Evolutionary conservation across 2,113 vertebrate species (phyloP).

Genomic region (Empidonax traillii): DNA sequence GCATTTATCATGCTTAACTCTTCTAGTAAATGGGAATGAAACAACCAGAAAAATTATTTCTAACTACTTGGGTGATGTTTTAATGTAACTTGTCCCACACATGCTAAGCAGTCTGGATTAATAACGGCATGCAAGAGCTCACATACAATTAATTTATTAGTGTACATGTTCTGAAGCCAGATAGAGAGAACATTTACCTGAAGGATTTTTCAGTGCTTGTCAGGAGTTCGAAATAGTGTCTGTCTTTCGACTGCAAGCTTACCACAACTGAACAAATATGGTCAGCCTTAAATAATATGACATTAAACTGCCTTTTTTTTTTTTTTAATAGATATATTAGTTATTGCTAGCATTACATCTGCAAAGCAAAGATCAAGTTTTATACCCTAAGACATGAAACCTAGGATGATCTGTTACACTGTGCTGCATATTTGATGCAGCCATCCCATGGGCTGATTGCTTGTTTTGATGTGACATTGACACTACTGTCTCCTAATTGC

Average conservation of each 20-base stretch:
- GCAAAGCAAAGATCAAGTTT: not conserved
- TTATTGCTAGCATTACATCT: not conserved
- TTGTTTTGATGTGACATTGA: conserved; percentile 14
- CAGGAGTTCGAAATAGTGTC: not conserved
- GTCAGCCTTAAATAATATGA: conserved; percentile 4
- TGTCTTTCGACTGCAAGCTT: conserved; percentile 14
- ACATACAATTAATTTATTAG: not conserved
- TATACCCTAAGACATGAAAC: not conserved
- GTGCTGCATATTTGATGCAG: not conserved
- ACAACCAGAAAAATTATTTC: not conserved
- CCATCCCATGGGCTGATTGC: not conserved
- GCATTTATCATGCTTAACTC: not conserved
- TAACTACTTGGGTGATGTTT: conserved; percentile 7
- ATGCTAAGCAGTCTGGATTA: not conserved
- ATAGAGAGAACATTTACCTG: not conserved
- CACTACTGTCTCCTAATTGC: not conserved
- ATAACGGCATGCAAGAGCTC: not conserved
- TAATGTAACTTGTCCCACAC: not conserved
- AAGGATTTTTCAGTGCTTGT: conserved; percentile 5
- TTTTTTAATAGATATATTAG: not conserved
- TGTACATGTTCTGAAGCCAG: not conserved
- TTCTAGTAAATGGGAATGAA: not conserved
- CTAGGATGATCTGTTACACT: not conserved
- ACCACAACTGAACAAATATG: conserved; percentile 6
- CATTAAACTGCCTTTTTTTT: conserved; percentile 30